These are phyloP conservation scores for Smittia sp. DNA, from an alignment of 2,888 invertebrate species.

Conservation along the genomic window DNA sequence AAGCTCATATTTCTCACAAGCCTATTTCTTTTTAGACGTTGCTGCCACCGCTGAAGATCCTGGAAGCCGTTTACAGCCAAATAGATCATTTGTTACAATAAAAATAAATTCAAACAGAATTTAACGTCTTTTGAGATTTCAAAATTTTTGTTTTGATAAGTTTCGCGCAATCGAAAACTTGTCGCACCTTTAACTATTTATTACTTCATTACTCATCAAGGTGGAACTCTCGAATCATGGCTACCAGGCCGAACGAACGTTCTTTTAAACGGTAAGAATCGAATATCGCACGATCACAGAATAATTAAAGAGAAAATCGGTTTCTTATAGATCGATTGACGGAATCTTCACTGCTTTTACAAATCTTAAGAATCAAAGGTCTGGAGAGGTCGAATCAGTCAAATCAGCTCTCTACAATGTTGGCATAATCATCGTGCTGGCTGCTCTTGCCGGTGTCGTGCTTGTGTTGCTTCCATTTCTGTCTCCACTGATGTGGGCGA, in stretches of 20 bases:
- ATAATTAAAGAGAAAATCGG: too few species aligned
- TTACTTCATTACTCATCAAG: too few species aligned
- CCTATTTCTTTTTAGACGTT: slow-evolving; percentile 47
- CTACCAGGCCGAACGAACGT: too few species aligned
- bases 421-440: not conserved
- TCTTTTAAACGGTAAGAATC: too few species aligned
- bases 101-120: too few species aligned
- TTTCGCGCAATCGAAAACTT: too few species aligned
- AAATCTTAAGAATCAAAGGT: slow-evolving; percentile 17
- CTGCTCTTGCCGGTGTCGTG: not conserved
- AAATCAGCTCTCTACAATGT: slow-evolving; percentile 32
- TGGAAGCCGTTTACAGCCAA: slow-evolving; percentile 49
- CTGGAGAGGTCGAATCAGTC: slow-evolving; percentile 9
- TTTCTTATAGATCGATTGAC: slow-evolving; percentile 19
- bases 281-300: too few species aligned
- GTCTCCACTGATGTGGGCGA: slow-evolving; percentile 89
- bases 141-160: too few species aligned
- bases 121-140: too few species aligned
- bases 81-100: slow-evolving; percentile 26
- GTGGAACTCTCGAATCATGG: too few species aligned
- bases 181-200: too few species aligned
- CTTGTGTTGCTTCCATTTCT: slow-evolving; percentile 28
- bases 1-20: slow-evolving; percentile 9
- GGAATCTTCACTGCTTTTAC: slow-evolving; percentile 4
- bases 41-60: slow-evolving; percentile 51